Conservation (phyloP, 92 coral and sea anemone species). For the Scolanthus callimorphus region DNA sequence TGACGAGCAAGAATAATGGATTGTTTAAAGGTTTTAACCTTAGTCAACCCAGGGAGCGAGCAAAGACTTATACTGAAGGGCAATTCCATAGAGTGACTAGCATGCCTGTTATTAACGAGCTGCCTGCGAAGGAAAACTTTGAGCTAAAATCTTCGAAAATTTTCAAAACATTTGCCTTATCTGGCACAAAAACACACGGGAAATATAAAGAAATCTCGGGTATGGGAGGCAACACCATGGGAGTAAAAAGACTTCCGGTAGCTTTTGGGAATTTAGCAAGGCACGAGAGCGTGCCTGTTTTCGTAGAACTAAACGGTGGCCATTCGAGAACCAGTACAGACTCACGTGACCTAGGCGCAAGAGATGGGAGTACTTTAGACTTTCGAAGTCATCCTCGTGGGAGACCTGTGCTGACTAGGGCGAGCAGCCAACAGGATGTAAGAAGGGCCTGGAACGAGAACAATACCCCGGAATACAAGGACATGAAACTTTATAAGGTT, state of each 20-base stretch:
- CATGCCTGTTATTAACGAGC: slow-evolving; percentile 72
- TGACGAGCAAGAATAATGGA: background rate
- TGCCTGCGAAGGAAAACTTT: slow-evolving; percentile 27
- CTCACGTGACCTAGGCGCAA: background rate
- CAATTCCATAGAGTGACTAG: slow-evolving; percentile 43
- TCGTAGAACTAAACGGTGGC: slow-evolving; percentile 5
- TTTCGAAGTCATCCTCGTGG: slow-evolving; percentile 1
- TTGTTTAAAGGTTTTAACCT: background rate
- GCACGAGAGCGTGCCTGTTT: slow-evolving; percentile 60
- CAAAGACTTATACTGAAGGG: slow-evolving; percentile 36
- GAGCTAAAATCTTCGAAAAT: slow-evolving; percentile 5
- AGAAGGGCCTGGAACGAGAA: slow-evolving; percentile 28
- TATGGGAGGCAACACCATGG: background rate
- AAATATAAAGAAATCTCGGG: background rate
- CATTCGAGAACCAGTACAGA: background rate
- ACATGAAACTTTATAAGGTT: slow-evolving; percentile 17
- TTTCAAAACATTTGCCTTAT: slow-evolving; percentile 30
- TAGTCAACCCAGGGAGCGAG: slow-evolving; percentile 27
- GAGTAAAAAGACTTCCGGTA: slow-evolving; percentile 13
- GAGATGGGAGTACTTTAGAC: slow-evolving; percentile 10
- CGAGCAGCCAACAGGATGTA: slow-evolving; percentile 38
- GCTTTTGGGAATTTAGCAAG: slow-evolving; percentile 34
- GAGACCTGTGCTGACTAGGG: background rate
- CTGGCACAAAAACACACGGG: too few species aligned
- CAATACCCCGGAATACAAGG: slow-evolving; percentile 4